Base-by-base conservation (phyloP, 2,888 invertebrate genomes). In the Parthenolecanium corni region DNA sequence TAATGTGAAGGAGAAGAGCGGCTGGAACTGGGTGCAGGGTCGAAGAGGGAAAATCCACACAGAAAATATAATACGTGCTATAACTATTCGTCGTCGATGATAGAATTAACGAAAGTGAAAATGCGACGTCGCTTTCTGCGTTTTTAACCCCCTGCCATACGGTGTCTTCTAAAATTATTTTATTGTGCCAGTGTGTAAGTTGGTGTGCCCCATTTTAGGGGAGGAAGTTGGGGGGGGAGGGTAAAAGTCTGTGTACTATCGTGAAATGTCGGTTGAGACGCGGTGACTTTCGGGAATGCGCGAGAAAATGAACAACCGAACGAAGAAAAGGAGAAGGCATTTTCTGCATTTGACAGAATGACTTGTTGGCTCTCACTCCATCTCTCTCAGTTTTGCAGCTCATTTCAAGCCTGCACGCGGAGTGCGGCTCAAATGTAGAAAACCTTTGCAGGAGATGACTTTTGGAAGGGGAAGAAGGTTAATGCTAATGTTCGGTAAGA, bases 331-430 rank as follows among this genome's bases (percentile, higher is more conserved):
- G 31, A 36, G 44, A 31, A 40, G 14, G 47, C 47, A 31, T 38
- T 36, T 51, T 49, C 61, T 61, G 61, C 47, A 49, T 61, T 51
- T 61, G 61, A 61, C 61, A 61, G 61, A 49, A 61, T 61, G 61
- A 61, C 61, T 61, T 61, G 61, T 61, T 61, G 61, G 61, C 36
- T 61, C 47, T 31, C 23, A 49, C 16, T 42, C 18, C 49, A 38
- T 38, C 44, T 44, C 31, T 31, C 31, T 31, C 9, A 6, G 4
- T 6, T 31, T 31, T 9, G 31, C n/a, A 31, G 31, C 9, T 31
- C 31, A 9, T 31, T 31, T 31, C 31, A 9, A 31, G 9, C 31
- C 31, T 6, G 31, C 31, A 31, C 31, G 31, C 31, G 9, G 31
- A 31, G 31, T 31, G 9, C 31, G 31, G 31, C 31, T 31, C 4